Conservation (phyloP, 2,113 vertebrate species). For the Coracopsis vasa region DNA sequence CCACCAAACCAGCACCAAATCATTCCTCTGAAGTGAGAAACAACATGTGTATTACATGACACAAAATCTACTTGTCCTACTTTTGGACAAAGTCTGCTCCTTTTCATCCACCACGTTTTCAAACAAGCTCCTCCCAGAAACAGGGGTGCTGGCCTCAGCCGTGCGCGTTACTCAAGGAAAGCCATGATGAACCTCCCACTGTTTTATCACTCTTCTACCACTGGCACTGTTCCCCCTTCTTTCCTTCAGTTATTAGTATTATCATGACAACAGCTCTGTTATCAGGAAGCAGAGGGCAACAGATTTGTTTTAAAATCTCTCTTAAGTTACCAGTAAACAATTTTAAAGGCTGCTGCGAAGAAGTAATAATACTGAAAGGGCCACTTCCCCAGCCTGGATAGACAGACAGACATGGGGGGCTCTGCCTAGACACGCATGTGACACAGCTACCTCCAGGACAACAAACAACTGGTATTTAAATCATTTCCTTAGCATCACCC, state of each 20-base stretch:
- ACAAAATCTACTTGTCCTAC: not conserved
- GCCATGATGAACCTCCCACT: not conserved
- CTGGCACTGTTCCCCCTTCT: rapidly evolving
- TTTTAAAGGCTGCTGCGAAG: not conserved
- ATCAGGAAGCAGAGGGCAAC: not conserved
- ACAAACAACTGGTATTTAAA: not conserved
- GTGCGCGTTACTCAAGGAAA: rapidly evolving
- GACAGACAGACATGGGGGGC: not conserved
- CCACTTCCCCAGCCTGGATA: not conserved
- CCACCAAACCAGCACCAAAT: not conserved
- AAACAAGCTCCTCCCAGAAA: not conserved
- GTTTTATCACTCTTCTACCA: not conserved
- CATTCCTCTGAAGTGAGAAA: not conserved
- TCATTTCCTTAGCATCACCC: not conserved
- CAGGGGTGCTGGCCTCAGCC: not conserved
- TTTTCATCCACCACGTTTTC: not conserved
- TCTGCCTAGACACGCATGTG: not conserved
- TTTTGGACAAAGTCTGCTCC: not conserved
- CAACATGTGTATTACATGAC: not conserved
- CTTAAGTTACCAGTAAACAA: not conserved
- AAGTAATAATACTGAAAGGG: not conserved
- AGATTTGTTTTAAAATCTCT: not conserved
- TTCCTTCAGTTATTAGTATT: not conserved
- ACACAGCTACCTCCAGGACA: not conserved
- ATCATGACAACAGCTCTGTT: not conserved